phyloP scores from a whole-genome alignment of 2,888 invertebrate species.

The Cosmorhoe ocellata region DNA sequence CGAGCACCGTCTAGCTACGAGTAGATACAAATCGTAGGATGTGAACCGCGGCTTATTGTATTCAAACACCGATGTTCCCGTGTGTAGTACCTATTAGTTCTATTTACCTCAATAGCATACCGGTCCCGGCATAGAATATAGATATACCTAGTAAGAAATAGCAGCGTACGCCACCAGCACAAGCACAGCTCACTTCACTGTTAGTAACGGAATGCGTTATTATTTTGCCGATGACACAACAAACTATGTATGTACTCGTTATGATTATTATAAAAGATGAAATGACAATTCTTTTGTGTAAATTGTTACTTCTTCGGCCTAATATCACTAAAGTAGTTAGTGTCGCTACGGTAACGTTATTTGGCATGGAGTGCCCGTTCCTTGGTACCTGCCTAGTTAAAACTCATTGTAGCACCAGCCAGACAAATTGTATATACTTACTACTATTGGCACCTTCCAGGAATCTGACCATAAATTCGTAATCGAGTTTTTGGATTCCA shows the following conservation, averaged over 20 bases:
- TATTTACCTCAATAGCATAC: conserved; percentile 61
- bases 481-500: no score
- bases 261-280: conserved; percentile 36
- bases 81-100: conserved; percentile 46
- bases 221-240: conserved; percentile 61
- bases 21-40: conserved; percentile 19
- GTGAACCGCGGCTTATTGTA: conserved; percentile 41
- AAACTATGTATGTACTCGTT: conserved; percentile 31
- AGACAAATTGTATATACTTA: no score
- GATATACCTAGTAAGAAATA: conserved; percentile 41
- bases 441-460: neutral
- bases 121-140: conserved; percentile 40
- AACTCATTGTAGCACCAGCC: no score
- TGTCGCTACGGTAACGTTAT: conserved; percentile 17
- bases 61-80: conserved; percentile 42
- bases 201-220: conserved; percentile 69
- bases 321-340: conserved; percentile 10
- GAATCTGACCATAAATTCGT: no score
- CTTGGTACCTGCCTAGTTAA: no score
- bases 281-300: conserved; percentile 36
- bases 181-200: conserved; percentile 56
- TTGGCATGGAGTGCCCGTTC: conserved; percentile 3
- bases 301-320: conserved; percentile 25
- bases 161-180: conserved; percentile 52
- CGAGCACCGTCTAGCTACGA: no score